Evolutionary conservation across 2,888 invertebrate species (phyloP), one percentile per base, ranked within the genome.

Genomic region (Hypena proboscidalis): DNA sequence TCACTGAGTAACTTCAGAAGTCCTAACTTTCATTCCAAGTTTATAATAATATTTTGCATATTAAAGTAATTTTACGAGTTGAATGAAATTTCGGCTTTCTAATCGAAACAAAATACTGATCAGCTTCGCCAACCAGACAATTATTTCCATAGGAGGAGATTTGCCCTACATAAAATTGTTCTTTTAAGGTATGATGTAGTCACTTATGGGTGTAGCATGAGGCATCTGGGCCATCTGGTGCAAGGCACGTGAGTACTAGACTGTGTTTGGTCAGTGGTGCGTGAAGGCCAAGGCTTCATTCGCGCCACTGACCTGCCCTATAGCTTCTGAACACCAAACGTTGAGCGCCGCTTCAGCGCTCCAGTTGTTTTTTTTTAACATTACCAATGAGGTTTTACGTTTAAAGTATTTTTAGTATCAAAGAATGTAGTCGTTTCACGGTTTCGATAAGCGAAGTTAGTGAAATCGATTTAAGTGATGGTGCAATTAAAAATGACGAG

Each of bases 251-350:
- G 72, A 77, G 68, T 63, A 47, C 63, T 64, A 71, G 69, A 73
- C 82, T 84, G 82, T 84, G 77, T 85, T 85, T 81, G 77, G 74
- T 65, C 81, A 80, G 74, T 77, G 79, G 67, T 52, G 82, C 88
- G 82, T 73, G 88, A 88, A 90, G 89, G 89, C 77, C 87, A 86
- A 86, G 90, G 89, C 64, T 74, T 74, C 64, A 74, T 73, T 72
- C 73, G 76, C 80, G 72, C 77, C 70, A 70, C 68, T 80, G 80
- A 78, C 76, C 78, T 70, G 54, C 61, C 62, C 60, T 52, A 46
- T 36, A 55, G 55, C 48, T 58, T 54, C 65, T 55, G 46, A 54
- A 61, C 48, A 43, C 22, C 35, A 64, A 72, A 58, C 58, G 51
- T 35, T 37, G 19, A 32, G 50, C 52, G 30, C 48, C 39, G 46